These are phyloP conservation scores for Otolemur crassicaudatus DNA, from an alignment of 2,797 vertebrate species.

Conservation along the genomic window DNA sequence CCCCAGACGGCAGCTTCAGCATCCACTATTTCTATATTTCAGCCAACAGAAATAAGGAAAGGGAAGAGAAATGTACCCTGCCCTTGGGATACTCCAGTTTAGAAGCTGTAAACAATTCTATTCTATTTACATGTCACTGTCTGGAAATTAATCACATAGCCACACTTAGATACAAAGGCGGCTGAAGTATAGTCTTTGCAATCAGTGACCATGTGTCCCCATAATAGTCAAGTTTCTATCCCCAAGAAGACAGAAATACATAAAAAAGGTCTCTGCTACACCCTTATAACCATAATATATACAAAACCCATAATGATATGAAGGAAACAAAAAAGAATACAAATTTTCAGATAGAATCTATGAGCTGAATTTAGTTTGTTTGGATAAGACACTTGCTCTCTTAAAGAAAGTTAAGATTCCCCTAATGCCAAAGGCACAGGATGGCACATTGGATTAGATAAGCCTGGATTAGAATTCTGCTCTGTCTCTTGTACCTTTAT, in stretches of 20 bases:
- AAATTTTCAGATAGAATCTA: background rate
- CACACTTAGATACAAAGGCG: background rate
- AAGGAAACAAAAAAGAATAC: background rate
- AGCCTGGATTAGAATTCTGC: background rate
- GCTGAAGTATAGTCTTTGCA: background rate
- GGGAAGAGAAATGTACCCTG: background rate
- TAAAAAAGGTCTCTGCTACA: background rate
- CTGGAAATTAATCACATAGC: background rate
- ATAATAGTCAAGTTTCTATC: background rate
- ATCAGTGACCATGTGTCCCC: background rate
- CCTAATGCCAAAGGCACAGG: background rate
- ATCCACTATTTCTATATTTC: background rate
- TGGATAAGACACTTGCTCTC: background rate
- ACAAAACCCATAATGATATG: background rate
- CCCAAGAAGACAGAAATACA: background rate
- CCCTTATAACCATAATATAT: background rate
- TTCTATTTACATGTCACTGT: background rate
- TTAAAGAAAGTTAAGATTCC: background rate
- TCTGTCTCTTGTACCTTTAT: background rate
- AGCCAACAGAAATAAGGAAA: background rate
- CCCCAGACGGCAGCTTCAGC: background rate
- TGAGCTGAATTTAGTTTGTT: background rate
- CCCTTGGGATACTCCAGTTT: background rate
- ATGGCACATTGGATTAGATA: background rate
- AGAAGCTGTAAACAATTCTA: background rate